phyloP scores from a whole-genome alignment of 2,888 invertebrate genomes.

The Gryllus longicercus region DNA sequence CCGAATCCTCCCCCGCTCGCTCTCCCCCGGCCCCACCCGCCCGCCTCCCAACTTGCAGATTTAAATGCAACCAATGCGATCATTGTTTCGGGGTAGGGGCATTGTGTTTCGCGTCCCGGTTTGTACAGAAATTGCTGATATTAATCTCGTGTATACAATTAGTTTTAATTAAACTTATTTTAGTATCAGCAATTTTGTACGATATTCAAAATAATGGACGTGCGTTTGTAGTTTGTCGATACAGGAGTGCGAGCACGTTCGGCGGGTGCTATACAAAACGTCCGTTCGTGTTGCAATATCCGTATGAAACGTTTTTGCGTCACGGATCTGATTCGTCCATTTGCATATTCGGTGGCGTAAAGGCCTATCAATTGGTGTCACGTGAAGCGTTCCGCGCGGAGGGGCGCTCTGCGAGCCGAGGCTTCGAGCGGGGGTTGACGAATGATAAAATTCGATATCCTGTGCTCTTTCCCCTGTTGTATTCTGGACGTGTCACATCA shows the following conservation, averaged over 20 bases:
- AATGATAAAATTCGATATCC: conserved; percentile 11
- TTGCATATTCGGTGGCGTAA: conserved; percentile 2
- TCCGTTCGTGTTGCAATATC: conserved; percentile 10
- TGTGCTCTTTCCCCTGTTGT: not conserved
- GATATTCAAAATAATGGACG: conserved; percentile 7
- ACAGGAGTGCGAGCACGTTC: not conserved
- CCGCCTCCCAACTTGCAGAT: not conserved
- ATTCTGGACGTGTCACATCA: too few species aligned
- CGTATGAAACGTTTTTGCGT: conserved; percentile 4
- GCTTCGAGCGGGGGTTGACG: not conserved
- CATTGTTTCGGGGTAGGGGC: not conserved
- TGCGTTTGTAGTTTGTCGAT: conserved; percentile 17
- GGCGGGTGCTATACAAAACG: not conserved
- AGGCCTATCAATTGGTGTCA: not conserved
- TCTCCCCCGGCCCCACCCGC: too few species aligned
- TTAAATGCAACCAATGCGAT: not conserved
- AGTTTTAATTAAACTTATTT: conserved; percentile 17
- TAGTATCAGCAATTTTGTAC: conserved; percentile 17
- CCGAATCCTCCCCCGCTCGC: not conserved
- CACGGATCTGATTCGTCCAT: conserved; percentile 17
- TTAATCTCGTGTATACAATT: conserved; percentile 17
- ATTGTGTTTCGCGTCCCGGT: conserved; percentile 5
- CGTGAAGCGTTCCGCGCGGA: not conserved
- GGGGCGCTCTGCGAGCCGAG: not conserved
- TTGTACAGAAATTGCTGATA: conserved; percentile 17